A percentile compares a stretch with the other conserved stretches of the same genome.
phyloP scores from a whole-genome alignment of 1,140 invertebrate species.

The Muscidifurax raptorellus region DNA sequence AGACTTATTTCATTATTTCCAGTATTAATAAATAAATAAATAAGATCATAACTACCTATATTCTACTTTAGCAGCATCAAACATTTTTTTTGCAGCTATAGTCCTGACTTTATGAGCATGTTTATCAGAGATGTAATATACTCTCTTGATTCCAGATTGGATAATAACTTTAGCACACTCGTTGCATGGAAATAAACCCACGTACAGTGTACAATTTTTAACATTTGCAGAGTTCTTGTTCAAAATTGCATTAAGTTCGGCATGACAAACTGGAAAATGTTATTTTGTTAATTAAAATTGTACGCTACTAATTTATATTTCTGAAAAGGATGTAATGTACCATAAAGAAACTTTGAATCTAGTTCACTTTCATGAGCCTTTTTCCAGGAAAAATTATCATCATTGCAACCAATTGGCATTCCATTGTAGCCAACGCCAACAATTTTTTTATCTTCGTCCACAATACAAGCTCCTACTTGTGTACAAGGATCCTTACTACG shows the following conservation, averaged over 20 bases:
- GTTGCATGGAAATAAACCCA: constrained; percentile 94
- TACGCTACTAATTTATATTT: not conserved
- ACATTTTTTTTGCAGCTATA: constrained; percentile 86
- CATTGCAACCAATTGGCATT: constrained; percentile 91
- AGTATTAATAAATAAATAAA: constrained; percentile 26
- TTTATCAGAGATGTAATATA: constrained; percentile 90
- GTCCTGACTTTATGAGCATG: constrained; percentile 81
- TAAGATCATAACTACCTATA: constrained; percentile 74
- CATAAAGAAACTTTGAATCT: constrained; percentile 90
- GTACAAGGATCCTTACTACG: constrained; percentile 95
- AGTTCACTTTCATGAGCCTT: constrained; percentile 78
- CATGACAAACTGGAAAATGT: constrained; percentile 89
- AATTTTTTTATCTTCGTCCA: constrained; percentile 92
- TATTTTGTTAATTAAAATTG: not conserved
- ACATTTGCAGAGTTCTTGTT: constrained; percentile 91
- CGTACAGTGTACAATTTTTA: constrained; percentile 89
- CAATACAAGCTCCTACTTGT: constrained; percentile 96
- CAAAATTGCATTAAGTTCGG: constrained; percentile 97
- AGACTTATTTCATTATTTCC: constrained; percentile 3
- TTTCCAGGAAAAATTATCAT: constrained; percentile 93
- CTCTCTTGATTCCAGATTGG: constrained; percentile 90
- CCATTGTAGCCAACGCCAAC: constrained; percentile 98
- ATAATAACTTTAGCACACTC: constrained; percentile 98
- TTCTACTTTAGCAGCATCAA: constrained; percentile 84
- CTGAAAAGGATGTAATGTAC: constrained; percentile 71